A percentile compares a stretch with the other conserved stretches of the same genome.
Evolutionary conservation across 2,888 invertebrate genomes (phyloP).

Genomic region (Imbricaverruca yamaguchii): DNA sequence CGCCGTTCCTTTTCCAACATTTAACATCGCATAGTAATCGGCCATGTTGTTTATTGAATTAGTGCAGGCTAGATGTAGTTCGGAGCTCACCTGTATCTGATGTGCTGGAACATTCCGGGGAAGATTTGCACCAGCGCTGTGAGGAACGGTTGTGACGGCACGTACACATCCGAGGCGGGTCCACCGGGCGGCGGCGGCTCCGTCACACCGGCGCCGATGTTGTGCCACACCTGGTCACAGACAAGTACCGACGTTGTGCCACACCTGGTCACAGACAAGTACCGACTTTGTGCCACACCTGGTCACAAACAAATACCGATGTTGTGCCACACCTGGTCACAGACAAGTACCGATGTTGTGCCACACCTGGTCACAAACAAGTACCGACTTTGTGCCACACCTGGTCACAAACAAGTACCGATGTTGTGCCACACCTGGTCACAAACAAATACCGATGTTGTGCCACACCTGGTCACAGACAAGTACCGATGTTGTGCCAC

Average conservation of each 20-base stretch:
- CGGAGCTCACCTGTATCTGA: slow-evolving; percentile 57
- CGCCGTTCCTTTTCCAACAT: too few relatives aligned
- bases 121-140: slow-evolving; percentile 93
- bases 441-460: too few relatives aligned
- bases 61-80: slow-evolving; percentile 46
- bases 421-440: slow-evolving; percentile 56
- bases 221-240: neutral
- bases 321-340: neutral
- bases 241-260: too few relatives aligned
- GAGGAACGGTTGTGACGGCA: slow-evolving; percentile 87
- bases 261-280: neutral
- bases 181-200: slow-evolving; percentile 49
- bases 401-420: neutral
- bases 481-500: too few relatives aligned
- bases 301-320: neutral
- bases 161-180: slow-evolving; percentile 49
- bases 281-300: slow-evolving; percentile 50
- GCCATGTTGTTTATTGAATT: too few relatives aligned
- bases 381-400: too few relatives aligned
- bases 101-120: slow-evolving; percentile 85
- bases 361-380: slow-evolving; percentile 44
- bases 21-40: too few relatives aligned
- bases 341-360: slow-evolving; percentile 42
- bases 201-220: slow-evolving; percentile 72
- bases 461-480: too few relatives aligned